phyloP scores from a whole-genome alignment of 1,140 invertebrate species.

The Oscheius sp. region DNA sequence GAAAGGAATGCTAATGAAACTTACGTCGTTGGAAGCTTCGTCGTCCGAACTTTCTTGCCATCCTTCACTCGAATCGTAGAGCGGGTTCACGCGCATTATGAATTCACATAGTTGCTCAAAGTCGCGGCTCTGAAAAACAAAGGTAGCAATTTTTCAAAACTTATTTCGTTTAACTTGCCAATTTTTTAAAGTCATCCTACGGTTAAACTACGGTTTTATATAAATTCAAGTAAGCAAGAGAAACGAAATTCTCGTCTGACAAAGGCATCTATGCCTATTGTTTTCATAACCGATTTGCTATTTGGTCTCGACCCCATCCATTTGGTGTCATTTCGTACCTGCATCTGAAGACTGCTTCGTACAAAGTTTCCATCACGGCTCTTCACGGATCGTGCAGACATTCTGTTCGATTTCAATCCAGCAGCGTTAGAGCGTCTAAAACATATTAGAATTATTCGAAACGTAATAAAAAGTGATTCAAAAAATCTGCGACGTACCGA shows the following conservation, averaged over 20 bases:
- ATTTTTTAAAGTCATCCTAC: neutral
- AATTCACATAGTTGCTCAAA: conserved; percentile 57
- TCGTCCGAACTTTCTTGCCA: conserved; percentile 50
- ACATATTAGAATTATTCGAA: neutral
- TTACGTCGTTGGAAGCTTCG: conserved; percentile 28
- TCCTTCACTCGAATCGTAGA: conserved; percentile 54
- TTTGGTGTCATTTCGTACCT: conserved; percentile 20
- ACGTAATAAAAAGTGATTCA: too few species aligned
- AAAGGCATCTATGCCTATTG: neutral
- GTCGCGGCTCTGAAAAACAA: conserved; percentile 44
- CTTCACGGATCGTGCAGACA: conserved; percentile 43
- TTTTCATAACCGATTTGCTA: neutral
- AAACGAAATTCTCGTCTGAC: neutral
- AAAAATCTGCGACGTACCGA: neutral
- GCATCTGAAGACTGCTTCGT: conserved; percentile 51
- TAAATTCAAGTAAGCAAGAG: neutral
- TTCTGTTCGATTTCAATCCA: conserved; percentile 40
- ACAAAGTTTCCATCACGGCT: conserved; percentile 54
- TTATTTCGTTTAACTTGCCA: neutral
- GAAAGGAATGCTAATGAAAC: neutral
- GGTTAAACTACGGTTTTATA: neutral
- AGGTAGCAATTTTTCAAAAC: neutral
- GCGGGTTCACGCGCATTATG: conserved; percentile 57
- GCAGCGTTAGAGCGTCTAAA: conserved; percentile 45
- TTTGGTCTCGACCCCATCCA: too few species aligned